Conservation (phyloP, 2,113 vertebrate species). For the Trematomus loennbergii region DNA sequence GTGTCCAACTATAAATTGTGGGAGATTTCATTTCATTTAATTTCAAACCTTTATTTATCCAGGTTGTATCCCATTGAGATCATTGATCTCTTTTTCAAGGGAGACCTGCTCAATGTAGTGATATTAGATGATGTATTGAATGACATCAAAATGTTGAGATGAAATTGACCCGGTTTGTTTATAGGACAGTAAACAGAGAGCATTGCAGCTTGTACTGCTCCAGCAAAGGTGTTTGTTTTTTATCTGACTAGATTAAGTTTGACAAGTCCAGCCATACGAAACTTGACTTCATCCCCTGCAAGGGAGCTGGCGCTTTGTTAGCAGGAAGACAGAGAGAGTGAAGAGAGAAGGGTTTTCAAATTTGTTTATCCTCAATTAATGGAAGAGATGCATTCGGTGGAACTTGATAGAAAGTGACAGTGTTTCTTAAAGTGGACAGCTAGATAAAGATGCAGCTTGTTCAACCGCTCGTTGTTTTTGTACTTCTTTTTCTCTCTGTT, state of each 20-base stretch:
- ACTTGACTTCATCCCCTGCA: conserved; percentile 37
- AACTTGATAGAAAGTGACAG: conserved; percentile 60
- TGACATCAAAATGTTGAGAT: conserved; percentile 16
- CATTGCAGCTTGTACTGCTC: conserved; percentile 15
- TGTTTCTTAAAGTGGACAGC: conserved; percentile 38
- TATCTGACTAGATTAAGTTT: conserved; percentile 61
- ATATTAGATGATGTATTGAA: conserved; percentile 9
- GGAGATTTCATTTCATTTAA: too few species aligned
- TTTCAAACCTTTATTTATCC: too few species aligned
- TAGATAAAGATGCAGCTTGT: conserved; percentile 28
- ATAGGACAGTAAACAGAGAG: conserved; percentile 28
- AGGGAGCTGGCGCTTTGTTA: conserved; percentile 46
- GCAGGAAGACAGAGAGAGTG: conserved; percentile 19
- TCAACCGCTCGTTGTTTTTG: conserved; percentile 19
- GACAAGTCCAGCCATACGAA: conserved; percentile 61
- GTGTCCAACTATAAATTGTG: conserved; percentile 6
- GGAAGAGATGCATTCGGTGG: conserved; percentile 7
- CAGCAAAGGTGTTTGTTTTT: conserved; percentile 47
- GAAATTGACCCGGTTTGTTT: conserved; percentile 13
- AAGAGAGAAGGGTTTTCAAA: conserved; percentile 44
- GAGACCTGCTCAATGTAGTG: too few species aligned
- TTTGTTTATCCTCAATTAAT: conserved; percentile 63
- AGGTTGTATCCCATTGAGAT: too few species aligned
- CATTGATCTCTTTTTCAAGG: too few species aligned
- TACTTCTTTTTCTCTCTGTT: neutral